Conservation (phyloP, 1,140 invertebrate genomes). For the Bombus soroeensis region DNA sequence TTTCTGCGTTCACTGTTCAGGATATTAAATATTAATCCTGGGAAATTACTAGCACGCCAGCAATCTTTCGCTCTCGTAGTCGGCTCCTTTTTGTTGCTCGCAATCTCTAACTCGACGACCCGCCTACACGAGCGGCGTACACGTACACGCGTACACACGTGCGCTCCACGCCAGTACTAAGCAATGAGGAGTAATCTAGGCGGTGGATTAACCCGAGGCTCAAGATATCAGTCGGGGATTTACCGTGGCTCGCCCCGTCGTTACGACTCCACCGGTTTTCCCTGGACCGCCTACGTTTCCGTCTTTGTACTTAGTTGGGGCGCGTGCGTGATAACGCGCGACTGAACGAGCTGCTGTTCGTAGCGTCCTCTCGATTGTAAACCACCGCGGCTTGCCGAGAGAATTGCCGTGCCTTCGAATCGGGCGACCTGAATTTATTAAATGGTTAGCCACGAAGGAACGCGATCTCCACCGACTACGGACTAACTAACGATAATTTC, state of each 20-base stretch:
- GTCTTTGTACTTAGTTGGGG: neutral
- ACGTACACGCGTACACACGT: constrained; percentile 2
- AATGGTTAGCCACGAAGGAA: constrained; percentile 11
- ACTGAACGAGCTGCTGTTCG: no score
- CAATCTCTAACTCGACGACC: constrained; percentile 71
- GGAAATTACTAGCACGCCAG: constrained; percentile 78
- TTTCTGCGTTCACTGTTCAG: constrained; percentile 58
- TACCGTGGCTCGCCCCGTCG: constrained; percentile 60
- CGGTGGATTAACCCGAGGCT: constrained; percentile 74
- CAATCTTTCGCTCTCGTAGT: constrained; percentile 72
- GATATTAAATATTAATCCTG: constrained; percentile 82
- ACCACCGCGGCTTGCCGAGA: neutral
- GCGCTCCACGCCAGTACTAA: constrained; percentile 27
- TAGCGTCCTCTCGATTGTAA: constrained; percentile 6
- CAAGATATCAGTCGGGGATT: constrained; percentile 76
- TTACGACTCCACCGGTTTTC: constrained; percentile 28
- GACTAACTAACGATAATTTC: constrained; percentile 27
- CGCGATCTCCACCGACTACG: neutral
- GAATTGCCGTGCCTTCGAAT: neutral
- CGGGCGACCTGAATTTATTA: constrained; percentile 20
- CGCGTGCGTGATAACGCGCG: constrained; percentile 9
- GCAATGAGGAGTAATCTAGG: constrained; percentile 76
- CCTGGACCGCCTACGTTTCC: constrained; percentile 24
- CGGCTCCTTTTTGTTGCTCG: constrained; percentile 66
- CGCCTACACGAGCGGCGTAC: neutral